Percentiles rank a stretch among this genome's conserved stretches.
Conservation (phyloP, 2,797 vertebrate genomes). For the Zenarchopterus dispar region DNA sequence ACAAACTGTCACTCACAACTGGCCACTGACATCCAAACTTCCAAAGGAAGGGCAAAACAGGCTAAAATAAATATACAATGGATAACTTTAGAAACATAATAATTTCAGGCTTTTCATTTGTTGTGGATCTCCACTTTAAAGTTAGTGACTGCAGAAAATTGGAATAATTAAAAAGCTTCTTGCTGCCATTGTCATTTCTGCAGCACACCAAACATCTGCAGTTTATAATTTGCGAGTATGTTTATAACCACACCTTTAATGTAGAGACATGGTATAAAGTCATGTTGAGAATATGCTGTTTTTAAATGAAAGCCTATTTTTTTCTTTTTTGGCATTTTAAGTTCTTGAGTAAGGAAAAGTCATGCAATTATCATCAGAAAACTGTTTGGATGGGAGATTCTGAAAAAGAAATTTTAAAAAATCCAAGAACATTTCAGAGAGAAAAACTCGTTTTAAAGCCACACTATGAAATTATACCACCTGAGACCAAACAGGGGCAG, state of each 20-base stretch:
- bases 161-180: slow-evolving; percentile 39
- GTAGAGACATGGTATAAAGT: not conserved
- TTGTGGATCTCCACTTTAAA: slow-evolving; percentile 38
- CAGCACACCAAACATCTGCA: slow-evolving; percentile 16
- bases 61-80: slow-evolving; percentile 38
- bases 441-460: no score
- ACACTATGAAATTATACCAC: no score
- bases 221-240: slow-evolving; percentile 30
- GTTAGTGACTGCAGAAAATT: slow-evolving; percentile 26
- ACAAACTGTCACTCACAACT: slow-evolving; percentile 50
- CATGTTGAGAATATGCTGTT: not conserved
- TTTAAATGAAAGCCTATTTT: not conserved
- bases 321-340: no score
- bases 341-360: no score
- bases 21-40: slow-evolving; percentile 28
- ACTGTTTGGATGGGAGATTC: no score
- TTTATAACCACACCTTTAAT: slow-evolving; percentile 16
- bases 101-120: slow-evolving; percentile 34
- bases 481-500: no score
- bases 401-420: no score
- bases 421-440: no score
- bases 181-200: slow-evolving; percentile 38
- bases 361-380: no score
- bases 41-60: slow-evolving; percentile 28
- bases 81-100: slow-evolving; percentile 34